Base-by-base conservation (phyloP, 2,113 vertebrate genomes). In the Dryoscopus gambensis region DNA sequence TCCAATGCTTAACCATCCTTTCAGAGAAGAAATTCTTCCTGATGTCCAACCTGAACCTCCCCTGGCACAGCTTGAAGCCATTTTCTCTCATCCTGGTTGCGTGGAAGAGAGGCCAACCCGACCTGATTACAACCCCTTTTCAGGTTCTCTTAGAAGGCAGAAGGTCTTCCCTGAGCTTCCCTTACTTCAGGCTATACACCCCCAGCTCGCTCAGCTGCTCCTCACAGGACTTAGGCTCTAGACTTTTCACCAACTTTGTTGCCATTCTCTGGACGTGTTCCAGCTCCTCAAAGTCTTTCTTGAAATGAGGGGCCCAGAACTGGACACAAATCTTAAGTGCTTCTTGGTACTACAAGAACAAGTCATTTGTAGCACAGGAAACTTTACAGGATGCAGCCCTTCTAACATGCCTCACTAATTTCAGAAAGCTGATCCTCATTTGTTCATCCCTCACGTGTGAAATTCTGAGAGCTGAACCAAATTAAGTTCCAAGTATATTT, bases 401-500 rank as follows among this genome's bases (percentile, higher is more conserved):
- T 85, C 56, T 59, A 70, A 70, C n/a, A 10, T 4, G 3, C 37
- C 64, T 87, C 57, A 15, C 68, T 95, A 89, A 94, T 94, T 92
- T 78, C 52, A 64, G 82, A 84, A 94, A 75, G 47, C 68, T 67
- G n/a, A 84, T 93, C 78, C 33, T 80, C 84, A 47, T 71, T 55
- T 85, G 62, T 69, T 83, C 81, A 78, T 59, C 87, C 74, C 19
- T 91, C 50, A 52, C 30, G 0, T 84, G 83, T 64, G 84, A 94
- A 93, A 84, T 93, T 89, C 90, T 95, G 85, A 97, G 90, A 96
- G 30, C 84, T 49, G 55, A 68, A 78, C 84, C 83, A 96, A 95
- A 52, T 96, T 87, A 90, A 96, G 88, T 92, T 97, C 67, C 65
- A 75, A 95, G 85, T 93, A 44, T 74, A 94, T 94, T 90, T 94